Base-by-base conservation (phyloP, 2,888 invertebrate genomes). In the Polietes domitor region DNA sequence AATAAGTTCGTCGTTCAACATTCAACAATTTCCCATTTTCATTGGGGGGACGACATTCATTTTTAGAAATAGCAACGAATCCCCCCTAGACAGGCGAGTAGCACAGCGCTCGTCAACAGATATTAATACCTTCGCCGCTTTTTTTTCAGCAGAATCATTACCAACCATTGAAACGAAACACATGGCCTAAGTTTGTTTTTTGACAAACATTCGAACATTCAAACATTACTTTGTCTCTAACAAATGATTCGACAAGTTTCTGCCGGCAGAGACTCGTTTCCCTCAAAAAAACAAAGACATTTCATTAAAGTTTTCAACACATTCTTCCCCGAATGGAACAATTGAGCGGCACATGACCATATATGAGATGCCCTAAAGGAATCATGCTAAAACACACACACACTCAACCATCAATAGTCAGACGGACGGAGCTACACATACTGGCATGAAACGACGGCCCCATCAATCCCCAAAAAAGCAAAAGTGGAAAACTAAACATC, bases 221-320 rank as follows among this genome's bases (percentile, higher is more conserved):
- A n/a, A n/a, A n/a, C 41, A 28, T 58, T 73, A 58, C 24, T 58
- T 73, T 73, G 73, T 24, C 58, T 41, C 21, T 58, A 58, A 73
- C 73, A 73, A 73, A 73, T 73, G 72, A 72, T 73, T 73, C 41
- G 73, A 73, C 41, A 73, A 58, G 41, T 63, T 72, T 71, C 21
- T 21, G 43, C 1, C 21, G 21, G 21, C 43, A 2, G 26, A 21
- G 37, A 65, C 41, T 68, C 24, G 43, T 21, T 15, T 24, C 43
- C 41, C 37, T 32, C 32, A 32, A 72, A 58, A 19, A 3, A 32
- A 61, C 9, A 63, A 41, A 72, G 72, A 73, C 73, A 78, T 73
- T 78, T 78, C 53, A 41, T 65, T 65, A 65, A 78, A 78, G 41
- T 53, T 78, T 78, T 78, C 77, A 63, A 78, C 77, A 72, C 77